Evolutionary conservation across 35 echinoderm and acorn worm species (phyloP), one percentile per base, ranked within the genome.

Genomic region (Lytechinus variegatus): DNA sequence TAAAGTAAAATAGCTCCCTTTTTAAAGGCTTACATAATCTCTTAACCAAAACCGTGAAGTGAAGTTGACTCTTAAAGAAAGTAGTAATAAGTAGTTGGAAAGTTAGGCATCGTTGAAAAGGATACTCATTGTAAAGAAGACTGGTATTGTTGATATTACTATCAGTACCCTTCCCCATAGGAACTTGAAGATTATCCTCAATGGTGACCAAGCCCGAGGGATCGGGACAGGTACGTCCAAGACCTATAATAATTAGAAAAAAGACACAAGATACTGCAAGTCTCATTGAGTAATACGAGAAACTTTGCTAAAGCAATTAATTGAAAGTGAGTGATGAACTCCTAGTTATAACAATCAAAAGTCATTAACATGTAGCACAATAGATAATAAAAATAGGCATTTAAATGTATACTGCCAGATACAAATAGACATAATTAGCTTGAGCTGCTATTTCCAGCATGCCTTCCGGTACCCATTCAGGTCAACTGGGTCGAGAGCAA

Each of bases 41-140:
- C 51, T 4, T 52, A 19, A 52, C 10, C 10, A 33, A 1, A 89
- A 29, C 52, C 24, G 61, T 71, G 56, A 89, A 33, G 87, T 89
- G 9, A 27, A 89, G 51, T 89, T 13, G 4, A 52, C 28, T 29
- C 87, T 52, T 10, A 89, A 10, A 21, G n/a, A 14, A 88, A 87
- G 52, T 89, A 44, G 28, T 54, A 8, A 90, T 21, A 90, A 90
- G 13, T 9, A 90, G 88, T 7, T 5, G 9, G 28, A 9, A 90
- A 10, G 4, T 5, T 19, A 44, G 0, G 1, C 2, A 19, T 27
- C 1, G 79, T 28, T 54, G 19, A 52, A 97, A 99, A 99, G 98
- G 98, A 99, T 99, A 99, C 98, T 99, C 98, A 87, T 99, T 99
- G 94, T 99, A 99, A 5, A 99, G 94, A 1, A 99, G 97, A 60